Base-by-base conservation (phyloP, 2,797 vertebrate species). In the Thalassophryne amazonica region DNA sequence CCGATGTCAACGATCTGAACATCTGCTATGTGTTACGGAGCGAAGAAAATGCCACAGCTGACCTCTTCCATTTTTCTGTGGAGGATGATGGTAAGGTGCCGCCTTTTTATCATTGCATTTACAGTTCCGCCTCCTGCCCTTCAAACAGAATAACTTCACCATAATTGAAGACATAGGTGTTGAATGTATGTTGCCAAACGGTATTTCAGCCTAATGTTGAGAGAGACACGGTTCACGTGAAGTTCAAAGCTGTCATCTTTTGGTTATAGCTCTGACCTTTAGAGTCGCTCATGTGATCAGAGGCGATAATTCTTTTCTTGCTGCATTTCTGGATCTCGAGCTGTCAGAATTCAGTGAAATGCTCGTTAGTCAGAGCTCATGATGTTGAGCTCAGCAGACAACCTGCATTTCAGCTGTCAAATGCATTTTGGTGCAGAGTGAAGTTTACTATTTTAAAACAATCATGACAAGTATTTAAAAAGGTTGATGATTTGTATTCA, bases 1-100 rank as follows among this genome's bases (percentile, higher is more conserved):
- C 91, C 56, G 93, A 98, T 69, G 90, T 98, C 3, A 80, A 98
- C 46, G 93, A 95, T 59, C 88, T 93, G 87, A 94, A 93, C 80
- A 92, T 98, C 86, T 96, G 92, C 76, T 98, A 96, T 7, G 80
- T 97, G 58, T 79, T 98, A 81, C 75, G 87, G 48, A 86, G 85
- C 0, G 87, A 90, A 14, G 86, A 89, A 35, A 97, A 95, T 16
- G 90, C 92, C 10, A 93, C 94, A 2, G 93, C 90, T 47, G 96
- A 98, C 50, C 20, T 86, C 48, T 96, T 98, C 77, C 78, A 87
- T 29, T 98, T 98, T 83, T 85, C 85, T 0, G 90, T 98, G 7
- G 91, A 95, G 80, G 96, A 98, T 0, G 75, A 79, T 1, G 93
- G 96, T 98, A 85, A 83, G 84, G 53, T 3, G 16, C 9, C 5